Conservation (phyloP, 2,797 vertebrate species). For the Lutjanus campechanus region DNA sequence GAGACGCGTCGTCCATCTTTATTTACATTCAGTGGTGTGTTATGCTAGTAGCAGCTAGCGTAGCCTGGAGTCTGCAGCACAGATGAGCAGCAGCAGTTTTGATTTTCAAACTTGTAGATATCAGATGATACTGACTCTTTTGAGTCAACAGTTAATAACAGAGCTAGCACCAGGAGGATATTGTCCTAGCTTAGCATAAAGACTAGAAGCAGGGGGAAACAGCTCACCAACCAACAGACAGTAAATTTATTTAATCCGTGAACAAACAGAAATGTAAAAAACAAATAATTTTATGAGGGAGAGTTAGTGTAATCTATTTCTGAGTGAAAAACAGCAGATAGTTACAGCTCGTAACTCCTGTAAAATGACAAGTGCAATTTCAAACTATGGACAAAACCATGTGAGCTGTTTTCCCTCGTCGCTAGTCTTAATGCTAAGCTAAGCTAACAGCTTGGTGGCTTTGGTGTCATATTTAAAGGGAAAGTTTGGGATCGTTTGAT, state of each 20-base stretch:
- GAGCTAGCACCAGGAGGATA: background rate
- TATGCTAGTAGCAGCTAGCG: background rate
- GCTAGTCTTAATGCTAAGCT: constrained; percentile 13
- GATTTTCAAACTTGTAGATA: too few relatives aligned
- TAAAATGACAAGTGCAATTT: too few relatives aligned
- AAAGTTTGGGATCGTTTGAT: too few relatives aligned
- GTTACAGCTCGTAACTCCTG: background rate
- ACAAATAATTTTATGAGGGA: too few relatives aligned
- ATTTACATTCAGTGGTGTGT: too few relatives aligned
- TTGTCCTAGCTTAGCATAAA: constrained; percentile 5
- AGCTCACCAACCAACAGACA: background rate
- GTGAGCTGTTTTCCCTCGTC: background rate
- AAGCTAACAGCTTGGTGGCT: background rate
- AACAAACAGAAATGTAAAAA: background rate
- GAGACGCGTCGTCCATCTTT: too few relatives aligned
- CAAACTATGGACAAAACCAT: background rate
- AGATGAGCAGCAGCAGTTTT: too few relatives aligned
- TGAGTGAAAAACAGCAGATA: background rate
- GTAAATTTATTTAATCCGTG: background rate
- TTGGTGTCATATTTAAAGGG: background rate
- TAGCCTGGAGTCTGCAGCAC: background rate
- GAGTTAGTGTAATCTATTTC: background rate
- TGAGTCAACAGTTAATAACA: too few relatives aligned
- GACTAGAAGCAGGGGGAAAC: background rate
- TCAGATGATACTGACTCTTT: too few relatives aligned